Conservation (phyloP, 2,113 vertebrate species). For the Aegithalos caudatus region DNA sequence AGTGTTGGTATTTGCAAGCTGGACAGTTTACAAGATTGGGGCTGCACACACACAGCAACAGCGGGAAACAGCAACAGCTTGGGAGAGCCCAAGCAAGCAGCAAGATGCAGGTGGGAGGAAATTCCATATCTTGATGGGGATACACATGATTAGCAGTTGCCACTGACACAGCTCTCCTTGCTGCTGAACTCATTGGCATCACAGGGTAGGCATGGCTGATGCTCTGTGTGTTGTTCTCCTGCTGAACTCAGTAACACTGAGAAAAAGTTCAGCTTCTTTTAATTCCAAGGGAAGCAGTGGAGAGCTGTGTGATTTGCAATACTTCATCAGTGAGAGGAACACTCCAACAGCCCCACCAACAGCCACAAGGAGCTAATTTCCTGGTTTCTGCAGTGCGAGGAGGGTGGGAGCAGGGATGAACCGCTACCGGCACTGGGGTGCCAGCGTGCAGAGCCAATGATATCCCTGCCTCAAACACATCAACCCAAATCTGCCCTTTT, state of each 20-base stretch:
- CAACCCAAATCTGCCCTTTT: background rate
- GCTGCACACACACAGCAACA: background rate
- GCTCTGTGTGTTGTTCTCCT: background rate
- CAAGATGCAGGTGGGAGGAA: background rate
- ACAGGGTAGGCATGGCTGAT: background rate
- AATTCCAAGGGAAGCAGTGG: background rate
- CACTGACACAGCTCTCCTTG: background rate
- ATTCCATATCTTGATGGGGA: background rate
- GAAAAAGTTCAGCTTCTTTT: background rate
- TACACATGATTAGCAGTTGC: background rate
- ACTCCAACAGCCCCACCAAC: background rate
- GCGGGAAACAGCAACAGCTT: background rate
- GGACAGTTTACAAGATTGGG: background rate
- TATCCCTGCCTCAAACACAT: background rate
- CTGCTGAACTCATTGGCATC: background rate
- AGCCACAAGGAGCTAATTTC: background rate
- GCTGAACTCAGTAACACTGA: background rate
- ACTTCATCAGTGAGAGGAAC: background rate
- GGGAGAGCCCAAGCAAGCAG: background rate
- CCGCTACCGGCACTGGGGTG: background rate
- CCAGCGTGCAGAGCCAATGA: rapidly evolving
- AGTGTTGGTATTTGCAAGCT: background rate
- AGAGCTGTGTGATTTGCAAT: background rate
- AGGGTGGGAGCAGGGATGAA: background rate
- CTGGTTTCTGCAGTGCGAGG: background rate